phyloP scores from a whole-genome alignment of 2,888 invertebrate genomes.

The Tanypteryx hageni region DNA sequence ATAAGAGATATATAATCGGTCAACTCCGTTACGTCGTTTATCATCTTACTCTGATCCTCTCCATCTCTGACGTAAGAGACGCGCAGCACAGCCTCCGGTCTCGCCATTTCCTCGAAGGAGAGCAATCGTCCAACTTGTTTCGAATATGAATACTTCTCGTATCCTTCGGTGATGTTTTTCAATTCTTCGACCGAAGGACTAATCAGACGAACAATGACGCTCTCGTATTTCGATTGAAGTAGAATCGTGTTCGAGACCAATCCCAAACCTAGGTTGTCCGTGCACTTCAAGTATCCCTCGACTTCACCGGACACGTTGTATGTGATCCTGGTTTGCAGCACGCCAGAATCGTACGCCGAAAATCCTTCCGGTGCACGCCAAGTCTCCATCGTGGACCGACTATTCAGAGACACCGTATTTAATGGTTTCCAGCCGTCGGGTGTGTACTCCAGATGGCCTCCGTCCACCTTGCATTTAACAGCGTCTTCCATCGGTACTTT shows the following conservation, averaged over 20 bases:
- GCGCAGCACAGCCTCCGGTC: too few species aligned
- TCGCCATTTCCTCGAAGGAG: too few species aligned
- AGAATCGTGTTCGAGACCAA: neutral
- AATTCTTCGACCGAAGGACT: too few species aligned
- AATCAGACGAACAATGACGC: too few species aligned
- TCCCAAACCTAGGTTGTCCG: neutral
- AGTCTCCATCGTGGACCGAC: neutral
- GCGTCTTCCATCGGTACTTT: neutral
- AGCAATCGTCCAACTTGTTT: too few species aligned
- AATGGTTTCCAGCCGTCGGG: neutral
- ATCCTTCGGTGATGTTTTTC: too few species aligned
- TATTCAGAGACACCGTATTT: neutral
- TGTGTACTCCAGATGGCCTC: neutral
- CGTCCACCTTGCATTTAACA: neutral
- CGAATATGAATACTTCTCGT: too few species aligned
- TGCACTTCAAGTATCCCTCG: neutral
- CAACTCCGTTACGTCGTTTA: too few species aligned
- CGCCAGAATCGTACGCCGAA: neutral
- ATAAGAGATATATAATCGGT: too few species aligned
- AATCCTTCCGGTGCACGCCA: neutral
- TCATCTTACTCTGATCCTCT: too few species aligned
- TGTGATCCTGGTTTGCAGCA: neutral
- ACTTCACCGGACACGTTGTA: neutral
- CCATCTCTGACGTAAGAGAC: too few species aligned
- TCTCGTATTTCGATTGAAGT: neutral